Percentiles rank a stretch among this genome's conserved stretches.
Evolutionary conservation across 2,888 invertebrate genomes (phyloP).

Genomic region (Biston betularia): DNA sequence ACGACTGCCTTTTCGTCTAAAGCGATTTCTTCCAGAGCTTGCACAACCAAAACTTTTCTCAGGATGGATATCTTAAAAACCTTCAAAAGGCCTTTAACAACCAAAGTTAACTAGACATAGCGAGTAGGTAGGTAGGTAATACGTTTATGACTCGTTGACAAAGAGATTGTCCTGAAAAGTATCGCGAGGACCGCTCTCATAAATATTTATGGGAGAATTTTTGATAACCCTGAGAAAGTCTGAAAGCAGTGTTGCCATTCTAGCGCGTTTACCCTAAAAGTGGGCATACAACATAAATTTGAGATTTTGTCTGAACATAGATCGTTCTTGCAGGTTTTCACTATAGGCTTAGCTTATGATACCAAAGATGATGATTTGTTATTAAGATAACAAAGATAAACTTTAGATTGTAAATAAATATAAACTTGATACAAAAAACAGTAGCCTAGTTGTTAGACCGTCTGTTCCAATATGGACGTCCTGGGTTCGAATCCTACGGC

Average conservation of each 20-base stretch:
- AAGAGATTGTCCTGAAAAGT: constrained; percentile 20
- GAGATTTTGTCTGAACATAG: not conserved
- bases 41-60: not conserved
- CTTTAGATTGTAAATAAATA: too few species aligned
- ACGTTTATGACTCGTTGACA: constrained; percentile 24
- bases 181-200: constrained; percentile 17
- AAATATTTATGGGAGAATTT: constrained; percentile 28
- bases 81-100: constrained; percentile 1
- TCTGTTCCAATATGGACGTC: too few species aligned
- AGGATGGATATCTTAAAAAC: not conserved
- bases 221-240: constrained; percentile 23
- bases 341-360: too few species aligned
- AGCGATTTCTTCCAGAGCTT: not conserved
- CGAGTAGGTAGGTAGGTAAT: constrained; percentile 15
- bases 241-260: constrained; percentile 17
- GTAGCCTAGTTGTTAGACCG: too few species aligned
- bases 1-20: too few species aligned
- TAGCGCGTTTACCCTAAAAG: not conserved
- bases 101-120: constrained; percentile 14
- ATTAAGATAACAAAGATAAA: too few species aligned
- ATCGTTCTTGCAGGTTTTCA: too few species aligned
- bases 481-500: too few species aligned
- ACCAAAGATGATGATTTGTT: too few species aligned
- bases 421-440: too few species aligned
- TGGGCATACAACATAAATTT: too few species aligned